Evolutionary conservation across 2,888 invertebrate genomes (phyloP).

Genomic region (Napeogenes inachia): DNA sequence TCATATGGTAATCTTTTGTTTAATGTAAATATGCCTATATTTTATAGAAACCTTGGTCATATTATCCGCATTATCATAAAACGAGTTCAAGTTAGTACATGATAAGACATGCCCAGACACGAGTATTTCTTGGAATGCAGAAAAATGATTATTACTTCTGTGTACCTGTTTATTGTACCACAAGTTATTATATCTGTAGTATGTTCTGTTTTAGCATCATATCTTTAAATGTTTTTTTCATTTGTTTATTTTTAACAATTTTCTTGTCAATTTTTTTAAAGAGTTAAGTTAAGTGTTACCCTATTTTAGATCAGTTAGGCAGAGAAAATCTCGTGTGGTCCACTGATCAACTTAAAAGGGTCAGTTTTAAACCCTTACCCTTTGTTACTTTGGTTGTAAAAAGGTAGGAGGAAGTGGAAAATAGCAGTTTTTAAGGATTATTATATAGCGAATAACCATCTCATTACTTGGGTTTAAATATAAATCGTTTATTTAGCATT

Average conservation of each 20-base stretch:
- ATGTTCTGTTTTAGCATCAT: neutral
- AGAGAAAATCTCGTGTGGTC: constrained; percentile 43
- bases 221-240: neutral
- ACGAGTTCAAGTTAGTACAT: constrained; percentile 10
- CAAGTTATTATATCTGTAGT: neutral
- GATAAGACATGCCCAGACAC: constrained; percentile 14
- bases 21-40: constrained; percentile 10
- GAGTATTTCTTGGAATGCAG: constrained; percentile 11
- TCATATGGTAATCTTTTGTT: constrained; percentile 2
- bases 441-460: no score
- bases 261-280: no score
- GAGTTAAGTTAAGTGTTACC: neutral
- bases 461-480: no score
- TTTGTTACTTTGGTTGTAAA: constrained; percentile 33
- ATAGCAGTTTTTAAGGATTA: no score
- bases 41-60: constrained; percentile 12
- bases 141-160: constrained; percentile 10
- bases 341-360: constrained; percentile 44
- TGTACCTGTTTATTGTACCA: constrained; percentile 6
- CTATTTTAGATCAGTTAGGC: constrained; percentile 20
- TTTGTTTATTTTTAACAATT: no score
- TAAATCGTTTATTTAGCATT: no score
- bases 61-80: constrained; percentile 16
- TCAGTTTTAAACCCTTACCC: constrained; percentile 27
- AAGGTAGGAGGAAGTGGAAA: constrained; percentile 20